These are phyloP conservation scores for Syritta pipiens DNA, from an alignment of 2,888 invertebrate species.

Conservation along the genomic window DNA sequence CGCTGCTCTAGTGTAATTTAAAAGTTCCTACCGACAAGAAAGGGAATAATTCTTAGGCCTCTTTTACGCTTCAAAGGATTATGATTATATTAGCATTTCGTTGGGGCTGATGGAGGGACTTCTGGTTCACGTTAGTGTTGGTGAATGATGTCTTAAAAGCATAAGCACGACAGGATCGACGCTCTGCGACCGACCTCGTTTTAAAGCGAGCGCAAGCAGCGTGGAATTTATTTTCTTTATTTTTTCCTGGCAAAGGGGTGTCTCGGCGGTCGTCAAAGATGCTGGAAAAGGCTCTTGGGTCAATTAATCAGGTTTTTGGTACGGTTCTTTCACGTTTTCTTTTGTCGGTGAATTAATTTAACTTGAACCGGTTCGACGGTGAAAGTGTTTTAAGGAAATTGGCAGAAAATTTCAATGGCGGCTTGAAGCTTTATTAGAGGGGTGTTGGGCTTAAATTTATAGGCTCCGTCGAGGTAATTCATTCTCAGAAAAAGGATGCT, in stretches of 20 bases:
- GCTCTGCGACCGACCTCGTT: neutral
- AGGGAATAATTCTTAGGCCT: conserved; percentile 9
- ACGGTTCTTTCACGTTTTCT: neutral
- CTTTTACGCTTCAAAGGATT: conserved; percentile 52
- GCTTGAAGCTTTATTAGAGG: too few species aligned
- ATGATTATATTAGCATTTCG: conserved; percentile 51
- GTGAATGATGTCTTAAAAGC: neutral
- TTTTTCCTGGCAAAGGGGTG: neutral
- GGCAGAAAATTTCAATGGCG: neutral
- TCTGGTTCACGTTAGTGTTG: conserved; percentile 20
- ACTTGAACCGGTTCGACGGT: neutral
- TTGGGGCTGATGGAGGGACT: conserved; percentile 4
- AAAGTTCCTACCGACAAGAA: neutral
- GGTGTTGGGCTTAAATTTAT: too few species aligned
- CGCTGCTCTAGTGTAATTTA: conserved; percentile 8
- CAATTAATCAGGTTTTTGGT: conserved; percentile 20
- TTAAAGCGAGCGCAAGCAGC: neutral
- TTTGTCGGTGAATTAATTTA: neutral
- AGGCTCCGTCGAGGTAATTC: too few species aligned
- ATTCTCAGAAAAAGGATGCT: too few species aligned
- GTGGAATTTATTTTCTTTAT: conserved; percentile 6
- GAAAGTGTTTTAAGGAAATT: neutral
- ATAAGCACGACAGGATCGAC: neutral
- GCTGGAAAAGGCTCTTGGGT: conserved; percentile 1
- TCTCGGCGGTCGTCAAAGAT: neutral